Percentiles rank a stretch among this genome's conserved stretches.
Evolutionary conservation across 2,113 vertebrate species (phyloP).

Genomic region (Anas platyrhynchos): DNA sequence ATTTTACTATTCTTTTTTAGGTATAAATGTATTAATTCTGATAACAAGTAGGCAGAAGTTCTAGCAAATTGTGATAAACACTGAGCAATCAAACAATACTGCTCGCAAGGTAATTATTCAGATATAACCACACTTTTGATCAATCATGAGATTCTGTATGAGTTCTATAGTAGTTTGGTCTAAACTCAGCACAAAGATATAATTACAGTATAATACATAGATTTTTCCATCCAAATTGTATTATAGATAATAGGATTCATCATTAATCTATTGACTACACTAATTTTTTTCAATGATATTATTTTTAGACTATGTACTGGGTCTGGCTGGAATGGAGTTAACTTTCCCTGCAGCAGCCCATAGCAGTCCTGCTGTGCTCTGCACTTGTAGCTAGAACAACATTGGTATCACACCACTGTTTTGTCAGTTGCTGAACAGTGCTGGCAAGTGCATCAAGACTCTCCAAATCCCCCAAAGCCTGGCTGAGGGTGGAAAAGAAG

Average conservation of each 20-base stretch:
- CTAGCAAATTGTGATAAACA: not conserved
- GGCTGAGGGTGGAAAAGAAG: too few species aligned
- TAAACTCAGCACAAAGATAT: not conserved
- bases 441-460: too few species aligned
- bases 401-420: too few species aligned
- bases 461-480: too few species aligned
- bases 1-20: not conserved
- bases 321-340: too few species aligned
- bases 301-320: not conserved
- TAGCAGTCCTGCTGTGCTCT: too few species aligned
- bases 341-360: too few species aligned
- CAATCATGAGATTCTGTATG: not conserved
- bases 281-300: not conserved
- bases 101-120: not conserved
- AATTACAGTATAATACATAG: not conserved
- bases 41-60: not conserved
- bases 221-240: not conserved
- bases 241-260: not conserved
- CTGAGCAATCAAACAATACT: not conserved
- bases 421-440: too few species aligned
- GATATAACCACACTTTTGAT: not conserved
- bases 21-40: not conserved
- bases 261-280: not conserved
- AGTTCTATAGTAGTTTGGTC: not conserved
- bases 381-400: too few species aligned